phyloP scores from a whole-genome alignment of 2,888 invertebrate genomes.

The Aethes cnicana region DNA sequence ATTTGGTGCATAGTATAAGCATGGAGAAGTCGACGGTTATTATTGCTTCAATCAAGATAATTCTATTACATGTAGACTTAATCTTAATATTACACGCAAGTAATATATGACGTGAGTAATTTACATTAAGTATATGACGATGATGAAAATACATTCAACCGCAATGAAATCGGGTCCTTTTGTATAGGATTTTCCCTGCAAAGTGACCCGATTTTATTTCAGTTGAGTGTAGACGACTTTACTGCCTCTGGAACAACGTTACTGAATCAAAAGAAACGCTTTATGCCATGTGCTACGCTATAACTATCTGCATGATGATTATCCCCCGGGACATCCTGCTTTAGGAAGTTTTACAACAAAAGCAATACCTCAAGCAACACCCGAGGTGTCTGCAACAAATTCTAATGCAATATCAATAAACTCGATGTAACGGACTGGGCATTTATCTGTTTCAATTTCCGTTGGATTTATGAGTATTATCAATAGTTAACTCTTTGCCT shows the following conservation, averaged over 20 bases:
- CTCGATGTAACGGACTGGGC: constrained; percentile 5
- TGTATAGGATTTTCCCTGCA: no score
- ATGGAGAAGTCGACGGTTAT: constrained; percentile 4
- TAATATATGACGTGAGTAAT: no score
- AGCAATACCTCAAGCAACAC: not conserved
- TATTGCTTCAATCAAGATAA: constrained; percentile 24
- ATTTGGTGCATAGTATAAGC: not conserved
- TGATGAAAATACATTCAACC: no score
- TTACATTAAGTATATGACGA: no score
- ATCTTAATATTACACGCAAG: constrained; percentile 26
- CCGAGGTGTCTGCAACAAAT: constrained; percentile 6
- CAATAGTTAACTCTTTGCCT: constrained; percentile 22
- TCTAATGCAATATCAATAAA: constrained; percentile 21
- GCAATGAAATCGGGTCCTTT: no score
- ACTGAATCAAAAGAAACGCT: no score
- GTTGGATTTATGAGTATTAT: constrained; percentile 17
- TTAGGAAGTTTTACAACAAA: not conserved
- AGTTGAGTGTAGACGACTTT: no score
- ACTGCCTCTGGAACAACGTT: no score
- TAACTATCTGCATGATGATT: no score
- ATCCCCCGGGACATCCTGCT: not conserved
- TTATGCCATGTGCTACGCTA: no score
- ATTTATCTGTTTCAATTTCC: constrained; percentile 18
- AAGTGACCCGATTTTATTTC: no score
- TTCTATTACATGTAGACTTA: constrained; percentile 21